Evolutionary conservation across 2,888 invertebrate species (phyloP).

Genomic region (Tholera decimalis): DNA sequence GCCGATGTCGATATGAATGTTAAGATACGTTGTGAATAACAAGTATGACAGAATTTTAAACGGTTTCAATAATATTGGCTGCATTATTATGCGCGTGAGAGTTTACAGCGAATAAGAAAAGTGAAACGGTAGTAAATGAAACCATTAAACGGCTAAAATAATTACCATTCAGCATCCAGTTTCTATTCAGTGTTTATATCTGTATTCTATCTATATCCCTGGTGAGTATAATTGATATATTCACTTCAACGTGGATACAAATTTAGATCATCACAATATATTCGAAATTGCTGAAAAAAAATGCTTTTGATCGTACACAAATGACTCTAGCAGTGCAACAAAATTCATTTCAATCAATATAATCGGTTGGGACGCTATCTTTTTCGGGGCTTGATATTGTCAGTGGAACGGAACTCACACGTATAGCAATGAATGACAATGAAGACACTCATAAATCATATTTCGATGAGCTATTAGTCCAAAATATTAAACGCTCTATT

Average conservation of each 20-base stretch:
- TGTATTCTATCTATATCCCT: not conserved
- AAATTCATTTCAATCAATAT: constrained; percentile 33
- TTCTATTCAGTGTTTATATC: constrained; percentile 5
- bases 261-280: not conserved
- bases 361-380: constrained; percentile 47
- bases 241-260: not conserved
- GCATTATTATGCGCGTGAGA: constrained; percentile 60
- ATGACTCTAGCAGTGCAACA: constrained; percentile 4
- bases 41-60: constrained; percentile 73
- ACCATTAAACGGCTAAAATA: constrained; percentile 5
- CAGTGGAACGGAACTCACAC: constrained; percentile 69
- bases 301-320: not conserved
- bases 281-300: not conserved
- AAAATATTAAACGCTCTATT: constrained; percentile 19
- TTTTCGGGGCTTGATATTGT: constrained; percentile 58
- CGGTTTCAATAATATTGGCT: constrained; percentile 67
- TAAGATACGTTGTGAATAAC: constrained; percentile 77
- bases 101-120: constrained; percentile 62
- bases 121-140: constrained; percentile 58
- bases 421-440: constrained; percentile 68
- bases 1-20: constrained; percentile 77
- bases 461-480: constrained; percentile 41
- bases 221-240: not conserved
- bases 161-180: not conserved
- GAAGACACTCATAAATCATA: constrained; percentile 53